Evolutionary conservation across 2,797 vertebrate genomes (phyloP), one percentile per base, ranked within the genome.

Genomic region (Gymnothorax reevesii): DNA sequence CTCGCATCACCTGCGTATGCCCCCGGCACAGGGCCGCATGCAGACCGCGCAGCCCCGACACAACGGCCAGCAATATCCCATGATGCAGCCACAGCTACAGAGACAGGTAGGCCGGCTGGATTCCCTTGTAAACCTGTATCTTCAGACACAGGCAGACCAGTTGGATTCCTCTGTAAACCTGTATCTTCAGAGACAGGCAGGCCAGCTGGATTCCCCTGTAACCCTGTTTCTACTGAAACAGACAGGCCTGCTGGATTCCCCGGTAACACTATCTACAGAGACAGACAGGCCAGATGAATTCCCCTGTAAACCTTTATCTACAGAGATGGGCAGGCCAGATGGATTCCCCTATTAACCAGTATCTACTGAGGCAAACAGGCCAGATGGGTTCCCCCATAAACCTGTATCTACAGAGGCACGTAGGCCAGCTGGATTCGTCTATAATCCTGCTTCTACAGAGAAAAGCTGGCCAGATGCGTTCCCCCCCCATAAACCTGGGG

Each of bases 11-110:
- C 97, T 98, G 96, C 97, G 98, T 92, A 95, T 98, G 93, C 96
- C 97, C 90, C 96, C 96, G 94, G 96, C 73, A 25, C 88, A 97
- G 52, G 97, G 97, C 87, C 93, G 85, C 62, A 80, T 86, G 85
- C 95, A 94, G 87, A 95, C 96, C 57, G 95, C 97, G 88, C 96
- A 96, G 91, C 97, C 98, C 52, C 96, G 98, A 90, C 97, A 97
- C 92, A 99, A 98, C 33, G 97, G 97, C 84, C 98, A 97, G 91
- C 98, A 97, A 12, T 99, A 99, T 91, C 96, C 98, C 89, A 97
- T 99, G 98, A 98, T 99, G 97, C 98, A 99, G 93, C 97, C 98
- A 82, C 98, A 99, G 92, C 96, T 99, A 90, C 98, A 99, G 95
- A 97, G 98, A 97, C 98, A 99, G 97, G 98, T 99, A 93, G 71